Percentiles rank a stretch among this genome's conserved stretches.
Conservation (phyloP, 2,888 invertebrate species). For the Machimus atricapillus region DNA sequence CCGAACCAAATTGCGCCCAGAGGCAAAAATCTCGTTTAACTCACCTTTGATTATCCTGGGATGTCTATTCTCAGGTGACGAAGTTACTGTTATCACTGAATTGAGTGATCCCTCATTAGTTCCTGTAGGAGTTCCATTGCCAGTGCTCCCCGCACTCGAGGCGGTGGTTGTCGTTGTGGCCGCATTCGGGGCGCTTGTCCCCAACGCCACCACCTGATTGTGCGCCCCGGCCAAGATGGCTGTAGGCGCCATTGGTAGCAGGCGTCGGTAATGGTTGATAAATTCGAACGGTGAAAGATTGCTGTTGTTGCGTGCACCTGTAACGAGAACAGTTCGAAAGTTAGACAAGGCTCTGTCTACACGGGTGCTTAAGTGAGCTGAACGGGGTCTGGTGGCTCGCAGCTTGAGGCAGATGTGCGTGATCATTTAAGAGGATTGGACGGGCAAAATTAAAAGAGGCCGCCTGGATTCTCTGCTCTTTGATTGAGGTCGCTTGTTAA, state of each 20-base stretch:
- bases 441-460: constrained; percentile 30
- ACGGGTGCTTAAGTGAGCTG: background rate
- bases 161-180: constrained; percentile 5
- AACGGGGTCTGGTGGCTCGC: background rate
- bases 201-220: background rate
- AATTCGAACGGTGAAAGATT: constrained; percentile 47
- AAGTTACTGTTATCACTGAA: constrained; percentile 41
- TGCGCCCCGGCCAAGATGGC: constrained; percentile 40
- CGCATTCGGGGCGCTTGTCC: background rate
- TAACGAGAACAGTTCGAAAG: background rate
- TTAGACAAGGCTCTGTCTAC: background rate
- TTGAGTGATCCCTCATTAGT: constrained; percentile 45
- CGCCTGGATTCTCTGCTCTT: constrained; percentile 5
- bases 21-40: background rate
- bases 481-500: constrained; percentile 44
- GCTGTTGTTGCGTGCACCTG: constrained; percentile 44
- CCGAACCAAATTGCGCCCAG: background rate
- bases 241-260: constrained; percentile 46
- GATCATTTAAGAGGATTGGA: constrained; percentile 1
- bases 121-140: constrained; percentile 26
- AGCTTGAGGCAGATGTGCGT: constrained; percentile 2
- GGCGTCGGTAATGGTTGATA: constrained; percentile 47
- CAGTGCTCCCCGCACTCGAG: constrained; percentile 7
- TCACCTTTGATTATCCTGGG: constrained; percentile 40
- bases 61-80: constrained; percentile 44